Evolutionary conservation across 92 coral and sea anemone genomes (phyloP).

Genomic region (Epizoanthus stellaris): DNA sequence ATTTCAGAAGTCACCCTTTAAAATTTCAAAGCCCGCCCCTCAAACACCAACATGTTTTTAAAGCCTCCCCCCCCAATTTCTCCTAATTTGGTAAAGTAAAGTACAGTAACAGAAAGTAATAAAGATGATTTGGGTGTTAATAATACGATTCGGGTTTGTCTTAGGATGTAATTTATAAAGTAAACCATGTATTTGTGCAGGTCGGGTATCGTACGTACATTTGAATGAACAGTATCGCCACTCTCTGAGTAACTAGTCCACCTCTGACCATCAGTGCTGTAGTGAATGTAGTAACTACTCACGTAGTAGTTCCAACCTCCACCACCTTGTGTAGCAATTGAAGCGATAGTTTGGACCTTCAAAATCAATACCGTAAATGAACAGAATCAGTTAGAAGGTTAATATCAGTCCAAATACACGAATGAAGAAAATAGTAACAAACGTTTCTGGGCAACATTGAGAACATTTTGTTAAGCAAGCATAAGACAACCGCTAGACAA

Average conservation of each 20-base stretch:
- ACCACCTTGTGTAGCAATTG: constrained; percentile 2
- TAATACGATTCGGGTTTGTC: no score
- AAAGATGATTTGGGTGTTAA: neutral
- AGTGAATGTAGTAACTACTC: neutral
- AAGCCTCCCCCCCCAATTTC: no score
- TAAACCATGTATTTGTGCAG: neutral
- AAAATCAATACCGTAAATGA: neutral
- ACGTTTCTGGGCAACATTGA: no score
- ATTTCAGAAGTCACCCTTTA: no score
- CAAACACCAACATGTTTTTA: no score
- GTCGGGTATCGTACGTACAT: neutral
- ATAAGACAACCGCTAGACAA: no score
- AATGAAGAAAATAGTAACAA: no score
- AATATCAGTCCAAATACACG: no score
- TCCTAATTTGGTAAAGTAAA: no score
- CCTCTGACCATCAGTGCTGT: constrained; percentile 23
- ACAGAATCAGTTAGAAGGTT: neutral
- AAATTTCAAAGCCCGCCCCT: no score
- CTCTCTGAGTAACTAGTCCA: constrained; percentile 3
- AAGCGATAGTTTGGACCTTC: neutral
- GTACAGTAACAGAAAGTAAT: no score
- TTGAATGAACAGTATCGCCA: neutral
- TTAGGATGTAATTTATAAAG: neutral
- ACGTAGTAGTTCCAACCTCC: neutral
- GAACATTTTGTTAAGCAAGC: no score